Conservation (phyloP, 2,113 vertebrate species). For the Silurus asotus region DNA sequence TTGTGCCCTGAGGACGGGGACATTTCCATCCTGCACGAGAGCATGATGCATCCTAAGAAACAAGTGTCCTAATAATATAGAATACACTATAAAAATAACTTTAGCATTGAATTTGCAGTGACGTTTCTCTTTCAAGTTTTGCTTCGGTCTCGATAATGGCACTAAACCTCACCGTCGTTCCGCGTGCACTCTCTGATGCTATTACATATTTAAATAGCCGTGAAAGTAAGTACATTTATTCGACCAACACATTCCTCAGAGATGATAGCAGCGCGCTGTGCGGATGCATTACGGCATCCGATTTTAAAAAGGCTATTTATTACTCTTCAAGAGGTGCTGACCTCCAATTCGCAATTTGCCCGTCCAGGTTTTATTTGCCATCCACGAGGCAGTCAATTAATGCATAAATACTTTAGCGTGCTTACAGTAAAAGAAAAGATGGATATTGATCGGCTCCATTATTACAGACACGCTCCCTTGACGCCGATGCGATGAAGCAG, state of each 20-base stretch:
- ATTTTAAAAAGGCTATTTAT: slow-evolving; percentile 70
- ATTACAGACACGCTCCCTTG: slow-evolving; percentile 57
- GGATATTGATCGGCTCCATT: slow-evolving; percentile 77
- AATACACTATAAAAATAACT: too few species aligned
- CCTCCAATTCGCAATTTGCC: slow-evolving; percentile 63
- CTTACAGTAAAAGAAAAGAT: slow-evolving; percentile 77
- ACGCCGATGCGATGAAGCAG: slow-evolving; percentile 29
- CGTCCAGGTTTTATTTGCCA: slow-evolving; percentile 61
- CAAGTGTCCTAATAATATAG: background rate
- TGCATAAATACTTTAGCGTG: slow-evolving; percentile 82
- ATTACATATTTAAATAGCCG: slow-evolving; percentile 39
- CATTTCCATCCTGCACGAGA: background rate
- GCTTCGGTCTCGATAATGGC: background rate
- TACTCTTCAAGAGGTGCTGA: slow-evolving; percentile 62
- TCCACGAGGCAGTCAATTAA: slow-evolving; percentile 75
- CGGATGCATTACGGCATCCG: slow-evolving; percentile 34
- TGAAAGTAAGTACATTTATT: slow-evolving; percentile 53
- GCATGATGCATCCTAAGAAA: background rate
- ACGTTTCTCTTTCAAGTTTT: background rate
- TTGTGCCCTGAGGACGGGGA: background rate
- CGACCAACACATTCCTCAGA: slow-evolving; percentile 5
- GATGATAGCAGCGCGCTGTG: slow-evolving; percentile 13
- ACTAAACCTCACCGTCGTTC: too few species aligned
- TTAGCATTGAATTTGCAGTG: background rate
- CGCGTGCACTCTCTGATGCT: background rate